Evolutionary conservation across 2,888 invertebrate species (phyloP).

Genomic region (Standfussiana lucernea): DNA sequence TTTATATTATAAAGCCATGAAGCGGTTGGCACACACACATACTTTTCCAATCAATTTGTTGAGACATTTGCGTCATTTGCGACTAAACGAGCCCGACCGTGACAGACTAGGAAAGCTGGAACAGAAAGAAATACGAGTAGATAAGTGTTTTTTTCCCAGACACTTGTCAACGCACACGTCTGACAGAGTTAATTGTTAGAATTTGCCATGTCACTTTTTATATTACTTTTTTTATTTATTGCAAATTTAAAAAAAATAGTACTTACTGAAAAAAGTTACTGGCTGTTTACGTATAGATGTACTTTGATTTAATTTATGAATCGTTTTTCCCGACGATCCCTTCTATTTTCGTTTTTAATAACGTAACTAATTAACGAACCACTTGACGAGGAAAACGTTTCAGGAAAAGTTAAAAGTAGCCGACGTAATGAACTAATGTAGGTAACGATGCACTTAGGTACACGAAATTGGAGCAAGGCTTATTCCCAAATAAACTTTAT

Average conservation of each 20-base stretch:
- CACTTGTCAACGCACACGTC: conserved; percentile 44
- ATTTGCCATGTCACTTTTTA: conserved; percentile 53
- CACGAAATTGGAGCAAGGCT: conserved; percentile 78
- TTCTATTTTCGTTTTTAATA: conserved; percentile 35
- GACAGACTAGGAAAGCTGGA: conserved; percentile 49
- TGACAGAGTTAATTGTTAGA: conserved; percentile 56
- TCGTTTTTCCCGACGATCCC: background rate
- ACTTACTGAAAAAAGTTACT: conserved; percentile 12
- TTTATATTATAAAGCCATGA: conserved; percentile 49
- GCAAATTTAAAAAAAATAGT: conserved; percentile 17
- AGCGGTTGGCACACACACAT: conserved; percentile 58
- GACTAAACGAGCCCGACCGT: conserved; percentile 58
- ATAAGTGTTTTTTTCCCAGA: conserved; percentile 54
- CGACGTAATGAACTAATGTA: conserved; percentile 50
- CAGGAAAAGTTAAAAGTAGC: conserved; percentile 36
- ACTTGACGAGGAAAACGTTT: conserved; percentile 28
- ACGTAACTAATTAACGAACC: conserved; percentile 13
- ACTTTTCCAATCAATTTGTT: conserved; percentile 56
- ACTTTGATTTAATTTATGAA: conserved; percentile 11
- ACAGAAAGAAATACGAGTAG: conserved; percentile 56
- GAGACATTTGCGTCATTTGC: conserved; percentile 64
- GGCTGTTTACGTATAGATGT: conserved; percentile 10
- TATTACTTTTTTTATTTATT: conserved; percentile 48
- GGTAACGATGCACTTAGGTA: conserved; percentile 65
- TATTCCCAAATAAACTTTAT: conserved; percentile 76